phyloP scores from a whole-genome alignment of 2,113 vertebrate genomes.

The Tragelaphus buxtoni region DNA sequence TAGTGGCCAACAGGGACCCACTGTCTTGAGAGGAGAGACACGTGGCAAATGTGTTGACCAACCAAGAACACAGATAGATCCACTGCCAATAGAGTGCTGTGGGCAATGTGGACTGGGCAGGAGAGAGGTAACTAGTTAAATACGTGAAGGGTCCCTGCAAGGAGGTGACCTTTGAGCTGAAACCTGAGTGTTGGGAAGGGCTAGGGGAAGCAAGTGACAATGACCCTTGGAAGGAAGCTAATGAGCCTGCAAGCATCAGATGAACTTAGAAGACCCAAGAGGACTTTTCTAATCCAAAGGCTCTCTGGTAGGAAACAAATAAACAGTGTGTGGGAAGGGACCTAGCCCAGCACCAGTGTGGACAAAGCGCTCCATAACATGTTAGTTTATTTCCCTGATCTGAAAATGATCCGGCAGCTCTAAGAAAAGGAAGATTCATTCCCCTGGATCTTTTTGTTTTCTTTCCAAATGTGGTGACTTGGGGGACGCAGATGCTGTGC shows the following conservation, averaged over 20 bases:
- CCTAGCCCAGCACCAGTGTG: accelerated
- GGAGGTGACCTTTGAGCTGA: background rate
- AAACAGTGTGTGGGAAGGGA: accelerated
- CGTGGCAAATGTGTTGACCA: too few species aligned
- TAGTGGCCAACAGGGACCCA: background rate
- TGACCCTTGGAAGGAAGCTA: accelerated
- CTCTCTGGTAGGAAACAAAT: background rate
- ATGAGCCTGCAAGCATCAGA: background rate
- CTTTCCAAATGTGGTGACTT: background rate
- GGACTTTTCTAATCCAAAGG: background rate
- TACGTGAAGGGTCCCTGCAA: background rate
- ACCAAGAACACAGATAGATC: background rate
- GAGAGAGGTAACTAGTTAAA: too few species aligned
- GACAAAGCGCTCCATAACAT: accelerated
- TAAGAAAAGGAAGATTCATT: background rate
- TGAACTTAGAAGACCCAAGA: background rate
- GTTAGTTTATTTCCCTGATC: background rate
- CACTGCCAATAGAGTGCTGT: accelerated
- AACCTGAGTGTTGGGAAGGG: background rate
- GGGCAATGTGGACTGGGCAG: accelerated
- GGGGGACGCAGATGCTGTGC: background rate
- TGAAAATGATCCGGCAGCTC: background rate
- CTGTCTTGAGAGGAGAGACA: accelerated
- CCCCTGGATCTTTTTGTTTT: background rate
- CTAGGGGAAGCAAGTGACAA: background rate